phyloP scores from a whole-genome alignment of 1,140 invertebrate genomes.

The Macrobrachium nipponense region DNA sequence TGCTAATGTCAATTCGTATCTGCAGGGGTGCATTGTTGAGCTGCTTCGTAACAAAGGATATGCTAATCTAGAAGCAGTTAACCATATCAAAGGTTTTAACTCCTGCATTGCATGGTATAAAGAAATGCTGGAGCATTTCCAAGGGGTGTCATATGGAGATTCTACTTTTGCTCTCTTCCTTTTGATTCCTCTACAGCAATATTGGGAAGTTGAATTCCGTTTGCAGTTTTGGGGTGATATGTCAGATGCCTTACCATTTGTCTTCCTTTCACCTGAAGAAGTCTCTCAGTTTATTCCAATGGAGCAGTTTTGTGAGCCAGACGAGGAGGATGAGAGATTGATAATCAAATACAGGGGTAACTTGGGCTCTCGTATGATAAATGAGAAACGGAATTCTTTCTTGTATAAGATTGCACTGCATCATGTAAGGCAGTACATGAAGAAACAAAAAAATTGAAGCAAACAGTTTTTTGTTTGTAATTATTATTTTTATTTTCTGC shows the following conservation, averaged over 20 bases:
- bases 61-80: constrained; percentile 33
- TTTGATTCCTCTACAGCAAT: constrained; percentile 48
- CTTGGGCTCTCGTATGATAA: constrained; percentile 32
- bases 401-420: constrained; percentile 42
- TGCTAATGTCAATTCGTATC: constrained; percentile 50
- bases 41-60: constrained; percentile 48
- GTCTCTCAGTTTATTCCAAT: constrained; percentile 54
- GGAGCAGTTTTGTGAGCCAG: constrained; percentile 49
- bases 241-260: constrained; percentile 45
- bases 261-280: constrained; percentile 45
- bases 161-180: constrained; percentile 60
- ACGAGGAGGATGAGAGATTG: constrained; percentile 56
- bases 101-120: constrained; percentile 55
- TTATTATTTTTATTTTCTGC: too few relatives aligned
- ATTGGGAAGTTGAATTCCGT: constrained; percentile 44
- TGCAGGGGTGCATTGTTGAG: constrained; percentile 55
- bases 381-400: constrained; percentile 48
- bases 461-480: too few relatives aligned
- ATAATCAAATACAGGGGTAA: constrained; percentile 52
- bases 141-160: constrained; percentile 60
- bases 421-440: constrained; percentile 10
- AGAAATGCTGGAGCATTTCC: constrained; percentile 57
- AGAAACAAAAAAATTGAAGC: too few relatives aligned
- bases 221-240: constrained; percentile 47
- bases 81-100: constrained; percentile 29